Base-by-base conservation (phyloP, 1,140 invertebrate genomes). In the Scaptomyza graminum region DNA sequence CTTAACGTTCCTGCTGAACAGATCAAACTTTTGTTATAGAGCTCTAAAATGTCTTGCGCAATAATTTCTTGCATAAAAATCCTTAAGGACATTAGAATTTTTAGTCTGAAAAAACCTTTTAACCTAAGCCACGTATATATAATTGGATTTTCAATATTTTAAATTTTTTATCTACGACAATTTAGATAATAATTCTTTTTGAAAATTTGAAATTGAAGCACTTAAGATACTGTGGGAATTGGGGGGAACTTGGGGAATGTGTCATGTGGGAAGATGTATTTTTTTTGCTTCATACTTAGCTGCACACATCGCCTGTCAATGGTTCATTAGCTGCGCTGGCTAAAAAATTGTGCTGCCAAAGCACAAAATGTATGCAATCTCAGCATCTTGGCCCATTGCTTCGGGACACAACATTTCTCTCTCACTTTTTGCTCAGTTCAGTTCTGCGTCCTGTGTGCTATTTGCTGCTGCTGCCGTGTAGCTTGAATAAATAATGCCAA, bases 281-380 rank as follows among this genome's bases (percentile, higher is more conserved):
- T 34, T 34, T 41, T 50, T 11, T 9, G 41, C 43, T 59, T 34
- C 41, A 57, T 56, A 49, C 39, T 65, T 57, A 52, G 41, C 63
- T 71, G 57, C 56, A 64, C 74, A 64, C 56, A 64, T 68, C 50
- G 61, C 52, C 61, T 74, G 70, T 60, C 55, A 65, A 77, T 74
- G 76, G 55, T 88, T 88, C 83, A 88, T 88, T 88, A 88, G 84
- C 73, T 76, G 75, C 52, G 80, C 64, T 73, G 62, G 65, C 57
- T 68, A 64, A 76, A 77, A 89, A 89, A 87, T 89, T 12, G 68
- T 82, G 79, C 84, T 88, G 79, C 69, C 72, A 83, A 70, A 64
- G 83, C 76, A 34, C 31, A 76, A 69, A 89, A 89, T 83, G 79
- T 87, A 76, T 88, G 83, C 84, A 88, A 88, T 88, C 79, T 88